Evolutionary conservation across 2,797 vertebrate genomes (phyloP).

Genomic region (Sciaenops ocellatus): DNA sequence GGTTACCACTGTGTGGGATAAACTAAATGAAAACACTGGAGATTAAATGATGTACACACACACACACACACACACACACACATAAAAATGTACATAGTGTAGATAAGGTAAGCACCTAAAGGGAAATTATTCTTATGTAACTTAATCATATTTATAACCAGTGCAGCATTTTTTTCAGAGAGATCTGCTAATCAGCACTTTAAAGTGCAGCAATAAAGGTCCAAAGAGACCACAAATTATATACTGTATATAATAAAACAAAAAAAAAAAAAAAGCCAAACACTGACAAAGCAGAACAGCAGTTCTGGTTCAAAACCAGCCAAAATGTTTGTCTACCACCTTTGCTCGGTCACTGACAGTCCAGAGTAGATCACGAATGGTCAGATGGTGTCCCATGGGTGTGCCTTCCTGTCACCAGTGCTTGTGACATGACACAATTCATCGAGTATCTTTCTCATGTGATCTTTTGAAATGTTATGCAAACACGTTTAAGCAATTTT

Average conservation of each 20-base stretch:
- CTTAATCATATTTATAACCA: background rate
- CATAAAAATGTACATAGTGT: background rate
- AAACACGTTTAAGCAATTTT: conserved; percentile 41
- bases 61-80: too few species aligned
- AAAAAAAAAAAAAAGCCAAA: background rate
- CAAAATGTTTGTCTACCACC: background rate
- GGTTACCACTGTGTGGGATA: conserved; percentile 22
- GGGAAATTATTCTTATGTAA: background rate
- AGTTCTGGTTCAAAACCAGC: background rate
- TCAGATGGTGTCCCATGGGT: background rate
- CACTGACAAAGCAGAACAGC: conserved; percentile 5
- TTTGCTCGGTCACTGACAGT: background rate
- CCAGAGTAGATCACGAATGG: background rate
- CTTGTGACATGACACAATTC: conserved; percentile 14
- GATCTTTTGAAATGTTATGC: conserved; percentile 51
- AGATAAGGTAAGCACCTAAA: background rate
- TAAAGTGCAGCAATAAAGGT: background rate
- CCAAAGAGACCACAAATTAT: background rate
- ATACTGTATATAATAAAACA: background rate
- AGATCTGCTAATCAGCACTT: background rate
- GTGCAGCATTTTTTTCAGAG: background rate
- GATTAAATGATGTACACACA: background rate
- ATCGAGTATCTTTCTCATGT: background rate
- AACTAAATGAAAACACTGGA: background rate
- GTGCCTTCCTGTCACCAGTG: background rate